Base-by-base conservation (phyloP, 1,140 invertebrate species). In the Anoplophora glabripennis region DNA sequence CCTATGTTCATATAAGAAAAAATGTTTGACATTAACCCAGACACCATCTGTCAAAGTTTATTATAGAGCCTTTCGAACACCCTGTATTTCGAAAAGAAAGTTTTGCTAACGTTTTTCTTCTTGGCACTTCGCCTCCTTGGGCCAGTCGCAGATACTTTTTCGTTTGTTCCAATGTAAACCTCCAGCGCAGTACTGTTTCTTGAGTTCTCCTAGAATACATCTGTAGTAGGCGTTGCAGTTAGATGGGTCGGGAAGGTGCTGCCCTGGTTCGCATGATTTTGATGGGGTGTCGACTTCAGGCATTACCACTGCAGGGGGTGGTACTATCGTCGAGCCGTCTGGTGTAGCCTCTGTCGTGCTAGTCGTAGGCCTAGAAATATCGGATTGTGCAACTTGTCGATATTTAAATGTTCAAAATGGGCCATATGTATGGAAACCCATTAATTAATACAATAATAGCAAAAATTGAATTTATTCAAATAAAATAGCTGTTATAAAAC, bases 121-220 rank as follows among this genome's bases (percentile, higher is more conserved):
- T 66, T 78, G 77, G 69, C 90, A 93, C 65, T 86, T 85, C 0
- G 87, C 89, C 10, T 78, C 77, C 12, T 77, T 76, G 1, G 90
- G 89, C 90, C 90, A 93, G 69, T 94, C 90, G 63, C 90, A 93
- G 7, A 84, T 77, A n/a, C 79, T 78, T 11, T 77, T 76, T 3
- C 75, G 71, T 7, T 75, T 71, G 65, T 91, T 90, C 89, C 90
- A 94, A 67, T 93, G 89, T n/a, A 93, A 72, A 34, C 89, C 89
- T 0, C 85, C 83, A 0, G 89, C 85, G 71, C 91, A 93, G 18
- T 84, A 81, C 63, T 89, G 84, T 28, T 82, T 84, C 40, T 78
- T 79, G 51, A 87, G 78, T 51, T 86, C 83, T 0, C 87, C 87
- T 3, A 83, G 76, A 10, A 88, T 81, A 67, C 91, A 93, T 68